Evolutionary conservation across 2,888 invertebrate genomes (phyloP), one percentile per base, ranked within the genome.

Genomic region (Cyaniris semiargus): DNA sequence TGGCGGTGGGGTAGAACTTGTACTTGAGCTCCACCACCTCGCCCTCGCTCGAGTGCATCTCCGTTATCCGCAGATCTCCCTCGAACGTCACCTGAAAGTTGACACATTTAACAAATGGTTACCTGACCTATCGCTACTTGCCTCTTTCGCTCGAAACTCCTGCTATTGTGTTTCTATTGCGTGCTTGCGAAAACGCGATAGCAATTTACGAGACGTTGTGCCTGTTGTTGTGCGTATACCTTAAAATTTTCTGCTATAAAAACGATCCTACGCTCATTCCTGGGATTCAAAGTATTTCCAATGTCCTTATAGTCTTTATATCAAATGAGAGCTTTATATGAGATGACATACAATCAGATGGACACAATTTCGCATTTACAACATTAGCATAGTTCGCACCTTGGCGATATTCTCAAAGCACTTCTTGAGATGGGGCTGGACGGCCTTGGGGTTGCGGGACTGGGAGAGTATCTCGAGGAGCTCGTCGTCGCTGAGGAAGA

Each of bases 401-500:
- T 91, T 95, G 10, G 96, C 95, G 83, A 97, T 96, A 84, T 96
- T 96, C 87, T 97, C 97, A 88, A 97, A 97, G 88, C 97, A 97
- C 88, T 97, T 97, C 81, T 96, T 94, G n/a, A 97, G 90, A 89
- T 97, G 97, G 0, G 97, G 97, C 86, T 97, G 97, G 1, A 97
- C 97, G 0, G 97, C 96, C 70, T 95, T 89, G 0, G 97, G 97
- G 85, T 97, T 96, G 78, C 96, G 95, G 0, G 97, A 96, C 90
- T 97, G 97, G 0, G 97, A 96, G 75, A 97, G 90, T 75, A 97
- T 97, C 88, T 97, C 97, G 81, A 97, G 90, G 53, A 97, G 90
- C 85, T 97, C 97, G 83, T 97, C 97, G 84, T 97, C 97, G 82
- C 97, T 97, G 80, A 97, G 95, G 91, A 97, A 97, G 93, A 96